phyloP scores from a whole-genome alignment of 2,888 invertebrate species.

The Perizoma affinitatum region DNA sequence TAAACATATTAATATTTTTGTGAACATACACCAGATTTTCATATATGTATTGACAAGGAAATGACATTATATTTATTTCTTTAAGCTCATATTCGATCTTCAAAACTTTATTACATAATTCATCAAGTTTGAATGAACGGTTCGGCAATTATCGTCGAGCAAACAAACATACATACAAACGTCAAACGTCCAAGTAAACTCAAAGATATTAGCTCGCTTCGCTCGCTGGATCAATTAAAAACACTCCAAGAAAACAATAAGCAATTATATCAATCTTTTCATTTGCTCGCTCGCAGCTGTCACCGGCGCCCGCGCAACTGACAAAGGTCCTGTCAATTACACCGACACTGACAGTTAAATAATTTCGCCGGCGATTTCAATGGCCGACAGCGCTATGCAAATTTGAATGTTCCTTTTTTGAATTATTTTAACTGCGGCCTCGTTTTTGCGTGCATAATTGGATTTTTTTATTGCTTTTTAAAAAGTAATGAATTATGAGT shows the following conservation, averaged over 20 bases:
- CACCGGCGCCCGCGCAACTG: conserved; percentile 35
- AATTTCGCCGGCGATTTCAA: conserved; percentile 32
- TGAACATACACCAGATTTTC: too few relatives aligned
- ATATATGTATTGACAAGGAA: too few relatives aligned
- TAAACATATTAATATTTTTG: too few relatives aligned
- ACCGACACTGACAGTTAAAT: conserved; percentile 49
- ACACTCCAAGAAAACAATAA: conserved; percentile 24
- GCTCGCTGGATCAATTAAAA: conserved; percentile 1
- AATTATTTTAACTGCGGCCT: conserved; percentile 11
- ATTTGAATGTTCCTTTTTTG: conserved; percentile 24
- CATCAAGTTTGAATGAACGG: too few relatives aligned
- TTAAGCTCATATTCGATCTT: too few relatives aligned
- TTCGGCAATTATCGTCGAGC: too few relatives aligned
- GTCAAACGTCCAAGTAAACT: too few relatives aligned
- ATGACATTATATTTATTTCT: too few relatives aligned
- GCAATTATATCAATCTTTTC: conserved; percentile 30
- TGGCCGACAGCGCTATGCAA: conserved; percentile 29
- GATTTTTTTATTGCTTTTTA: conserved; percentile 19
- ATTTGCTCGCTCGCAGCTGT: conserved; percentile 28
- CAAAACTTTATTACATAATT: too few relatives aligned
- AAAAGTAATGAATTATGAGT: conserved; percentile 36
- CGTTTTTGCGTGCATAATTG: conserved; percentile 25
- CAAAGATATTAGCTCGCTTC: too few relatives aligned
- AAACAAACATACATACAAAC: too few relatives aligned
- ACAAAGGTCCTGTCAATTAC: conserved; percentile 62